A percentile compares a stretch with the other conserved stretches of the same genome.
These are phyloP conservation scores for Zonotrichia leucophrys DNA, from an alignment of 2,113 vertebrate genomes.

Conservation along the genomic window DNA sequence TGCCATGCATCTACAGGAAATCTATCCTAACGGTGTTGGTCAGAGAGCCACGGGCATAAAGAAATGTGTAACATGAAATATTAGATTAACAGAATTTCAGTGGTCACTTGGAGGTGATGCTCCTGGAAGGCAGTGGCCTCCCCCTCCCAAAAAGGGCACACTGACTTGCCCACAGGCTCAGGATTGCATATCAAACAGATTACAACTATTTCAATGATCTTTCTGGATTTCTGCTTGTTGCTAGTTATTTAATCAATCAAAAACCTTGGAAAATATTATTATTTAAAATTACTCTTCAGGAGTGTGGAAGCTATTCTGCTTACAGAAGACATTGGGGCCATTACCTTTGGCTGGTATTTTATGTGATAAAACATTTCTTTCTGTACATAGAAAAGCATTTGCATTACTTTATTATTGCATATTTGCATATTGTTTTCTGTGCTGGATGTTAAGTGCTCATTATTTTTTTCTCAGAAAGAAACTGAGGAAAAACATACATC, in stretches of 20 bases:
- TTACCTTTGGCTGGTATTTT: background rate
- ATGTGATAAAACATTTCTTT: background rate
- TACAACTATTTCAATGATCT: background rate
- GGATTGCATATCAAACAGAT: background rate
- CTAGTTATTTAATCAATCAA: background rate
- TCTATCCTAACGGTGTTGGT: background rate
- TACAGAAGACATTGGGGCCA: background rate
- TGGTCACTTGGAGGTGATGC: background rate
- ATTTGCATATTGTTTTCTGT: background rate
- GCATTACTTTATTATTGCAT: background rate
- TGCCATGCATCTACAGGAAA: background rate
- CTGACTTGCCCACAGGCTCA: background rate
- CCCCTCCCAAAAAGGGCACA: rapidly evolving
- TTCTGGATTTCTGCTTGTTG: background rate
- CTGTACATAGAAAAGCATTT: background rate
- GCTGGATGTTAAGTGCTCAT: background rate
- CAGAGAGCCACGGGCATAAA: background rate
- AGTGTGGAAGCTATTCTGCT: background rate
- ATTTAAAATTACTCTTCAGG: background rate
- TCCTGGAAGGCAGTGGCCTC: background rate
- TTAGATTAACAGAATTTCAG: background rate
- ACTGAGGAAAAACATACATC: background rate
- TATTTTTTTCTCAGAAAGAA: background rate
- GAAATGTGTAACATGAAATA: background rate
- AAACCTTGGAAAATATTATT: background rate